Evolutionary conservation across 30 jellyfish, hydroid and myxozoan genomes (phyloP), one percentile per base, ranked within the genome.

Genomic region (Hydractinia echinata): DNA sequence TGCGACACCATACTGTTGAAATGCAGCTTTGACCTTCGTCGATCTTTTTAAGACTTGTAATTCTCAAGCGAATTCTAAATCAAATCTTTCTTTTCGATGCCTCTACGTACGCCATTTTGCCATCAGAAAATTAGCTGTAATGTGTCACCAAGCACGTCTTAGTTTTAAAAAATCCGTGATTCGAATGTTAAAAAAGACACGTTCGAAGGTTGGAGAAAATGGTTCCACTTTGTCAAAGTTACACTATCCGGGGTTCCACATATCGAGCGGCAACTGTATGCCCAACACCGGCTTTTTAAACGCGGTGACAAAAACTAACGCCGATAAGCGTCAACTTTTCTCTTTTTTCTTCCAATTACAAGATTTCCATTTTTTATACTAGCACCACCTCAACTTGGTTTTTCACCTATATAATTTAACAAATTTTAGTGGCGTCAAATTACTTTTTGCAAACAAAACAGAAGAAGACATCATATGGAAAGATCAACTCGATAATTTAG

Each of bases 381-480:
- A 30, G 44, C 2, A 30, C 44, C 44, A 30, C 44, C 44, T 30
- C 44, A 30, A 30, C 44, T 30, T 30, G 44, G 44, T 30, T 30
- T n/a, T 30, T 30, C 44, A 30, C 44, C 44, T 30, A 30, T 30
- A 30, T 30, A 30, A 30, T 30, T 30, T 30, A 30, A 30, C 44
- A 30, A 5, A 20, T 76, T 72, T 58, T 73, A 90, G 97, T 54
- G 55, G 51, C 21, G 88, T 88, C 1, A 49, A 51, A n/a, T 73
- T 90, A 13, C 77, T 90, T 60, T 90, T 90, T 66, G 97, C 95
- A 8, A 90, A 90, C 69, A 92, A 89, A 10, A 86, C 61, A 20
- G 94, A 85, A 64, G 13, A 84, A 20, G 97, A 90, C 66, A 90
- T 90, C 49, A 61, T 90, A 48, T 85, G 95, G 95, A 86, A 86